phyloP scores from a whole-genome alignment of 2,888 invertebrate genomes.

The Entomobrya proxima region DNA sequence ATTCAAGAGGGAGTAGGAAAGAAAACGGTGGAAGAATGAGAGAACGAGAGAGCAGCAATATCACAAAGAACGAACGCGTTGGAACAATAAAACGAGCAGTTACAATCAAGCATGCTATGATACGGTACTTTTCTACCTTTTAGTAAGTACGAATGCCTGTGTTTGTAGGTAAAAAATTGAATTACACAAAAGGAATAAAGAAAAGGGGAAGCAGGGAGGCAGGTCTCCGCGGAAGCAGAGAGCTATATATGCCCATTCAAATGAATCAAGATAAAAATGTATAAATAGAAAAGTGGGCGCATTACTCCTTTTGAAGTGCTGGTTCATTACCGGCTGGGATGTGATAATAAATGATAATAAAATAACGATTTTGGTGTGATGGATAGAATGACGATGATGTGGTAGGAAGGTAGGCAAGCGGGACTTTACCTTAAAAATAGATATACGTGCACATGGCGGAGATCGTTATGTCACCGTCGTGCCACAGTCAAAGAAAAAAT shows the following conservation, averaged over 20 bases:
- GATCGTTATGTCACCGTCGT: background rate
- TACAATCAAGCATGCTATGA: slow-evolving; percentile 63
- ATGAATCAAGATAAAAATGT: slow-evolving; percentile 7
- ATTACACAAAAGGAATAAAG: slow-evolving; percentile 32
- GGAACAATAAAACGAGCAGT: slow-evolving; percentile 51
- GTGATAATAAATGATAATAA: slow-evolving; percentile 18
- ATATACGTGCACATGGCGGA: background rate
- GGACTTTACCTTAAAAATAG: background rate
- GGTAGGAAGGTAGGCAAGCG: background rate
- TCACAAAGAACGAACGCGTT: slow-evolving; percentile 55
- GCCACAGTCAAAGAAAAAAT: background rate
- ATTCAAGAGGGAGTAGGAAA: slow-evolving; percentile 33
- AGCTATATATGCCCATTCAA: slow-evolving; percentile 39
- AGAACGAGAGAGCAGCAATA: background rate
- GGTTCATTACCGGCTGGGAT: slow-evolving; percentile 54
- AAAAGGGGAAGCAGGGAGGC: slow-evolving; percentile 49
- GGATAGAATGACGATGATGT: background rate
- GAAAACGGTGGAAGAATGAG: background rate
- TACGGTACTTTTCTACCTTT: slow-evolving; percentile 18
- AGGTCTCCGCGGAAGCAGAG: slow-evolving; percentile 46
- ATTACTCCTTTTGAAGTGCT: slow-evolving; percentile 45
- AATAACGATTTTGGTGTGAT: no score
- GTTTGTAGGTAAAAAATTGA: slow-evolving; percentile 4
- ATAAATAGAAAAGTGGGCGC: slow-evolving; percentile 49
- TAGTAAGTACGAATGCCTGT: background rate